Base-by-base conservation (phyloP, 2,888 invertebrate genomes). In the Oeneis ivallda region DNA sequence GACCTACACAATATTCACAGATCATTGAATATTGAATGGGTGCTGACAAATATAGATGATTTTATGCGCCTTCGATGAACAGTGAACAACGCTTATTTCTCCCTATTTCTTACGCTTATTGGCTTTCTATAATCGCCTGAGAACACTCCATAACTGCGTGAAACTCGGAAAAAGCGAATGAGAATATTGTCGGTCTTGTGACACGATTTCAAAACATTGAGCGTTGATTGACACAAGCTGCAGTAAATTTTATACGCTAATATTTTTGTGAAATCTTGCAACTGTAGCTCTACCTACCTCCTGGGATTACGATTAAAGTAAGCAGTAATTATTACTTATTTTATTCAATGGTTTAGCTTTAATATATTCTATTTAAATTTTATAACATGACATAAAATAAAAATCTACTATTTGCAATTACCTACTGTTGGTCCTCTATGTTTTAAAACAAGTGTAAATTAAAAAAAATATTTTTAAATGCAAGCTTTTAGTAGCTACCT, bases 131-230 rank as follows among this genome's bases (percentile, higher is more conserved):
- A 34, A 54, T 62, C 43, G 60, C 63, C 43, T 45, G 53, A 37
- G 70, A 64, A 69, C 71, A 68, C 67, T 70, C 67, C 67, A 71
- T 68, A 70, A 67, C 64, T 59, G 60, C 68, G 72, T 73, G 75
- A 75, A 76, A 75, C 75, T 73, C 65, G 67, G 70, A 73, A 74
- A 74, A 76, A 73, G 70, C 68, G 63, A 70, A 66, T 64, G 56
- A 61, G 63, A 65, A 67, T n/a, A 26, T 64, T 65, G 66, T 64
- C 69, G 64, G 68, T 71, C 69, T 72, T 68, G 71, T 76, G 76
- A 78, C 78, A 79, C 72, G 58, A 71, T 80, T 81, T 77, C 79
- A 73, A 79, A 77, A 80, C 71, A 72, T 71, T 69, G 54, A 57
- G 65, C 63, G 65, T 65, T 57, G 65, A 66, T 69, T 67, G 71